phyloP scores from a whole-genome alignment of 2,888 invertebrate species.

The Tipula confusa region DNA sequence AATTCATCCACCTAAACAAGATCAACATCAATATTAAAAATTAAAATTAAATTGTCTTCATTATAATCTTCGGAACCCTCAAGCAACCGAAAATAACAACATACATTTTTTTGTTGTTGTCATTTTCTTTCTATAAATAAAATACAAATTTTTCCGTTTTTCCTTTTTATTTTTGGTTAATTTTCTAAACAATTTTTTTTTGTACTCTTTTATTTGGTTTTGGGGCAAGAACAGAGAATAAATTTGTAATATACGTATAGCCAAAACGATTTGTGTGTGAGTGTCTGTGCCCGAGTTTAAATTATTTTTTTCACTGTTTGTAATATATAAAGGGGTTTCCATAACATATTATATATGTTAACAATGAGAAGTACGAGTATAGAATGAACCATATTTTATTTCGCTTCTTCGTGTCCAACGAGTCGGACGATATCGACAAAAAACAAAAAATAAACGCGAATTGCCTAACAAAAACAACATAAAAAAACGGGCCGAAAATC shows the following conservation, averaged over 20 bases:
- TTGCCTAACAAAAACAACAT: no score
- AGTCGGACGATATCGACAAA: no score
- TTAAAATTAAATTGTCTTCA: constrained; percentile 25
- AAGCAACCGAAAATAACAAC: constrained; percentile 9
- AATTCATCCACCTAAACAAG: constrained; percentile 3
- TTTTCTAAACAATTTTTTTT: neutral
- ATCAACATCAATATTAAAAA: constrained; percentile 25
- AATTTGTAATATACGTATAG: neutral
- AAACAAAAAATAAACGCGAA: no score
- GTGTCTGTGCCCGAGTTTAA: no score
- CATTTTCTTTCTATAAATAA: neutral
- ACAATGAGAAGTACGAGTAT: no score
- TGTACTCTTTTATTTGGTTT: neutral
- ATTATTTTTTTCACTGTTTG: no score
- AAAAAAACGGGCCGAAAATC: no score
- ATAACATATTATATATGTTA: no score
- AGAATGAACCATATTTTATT: no score
- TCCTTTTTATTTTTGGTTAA: neutral
- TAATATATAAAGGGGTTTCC: no score
- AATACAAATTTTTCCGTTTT: neutral
- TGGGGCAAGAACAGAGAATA: neutral
- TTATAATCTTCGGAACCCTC: neutral
- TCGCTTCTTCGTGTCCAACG: no score
- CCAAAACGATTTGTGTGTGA: neutral
- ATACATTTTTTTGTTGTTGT: neutral